Conservation (phyloP, 2,888 invertebrate genomes). For the Cerastis leucographa region DNA sequence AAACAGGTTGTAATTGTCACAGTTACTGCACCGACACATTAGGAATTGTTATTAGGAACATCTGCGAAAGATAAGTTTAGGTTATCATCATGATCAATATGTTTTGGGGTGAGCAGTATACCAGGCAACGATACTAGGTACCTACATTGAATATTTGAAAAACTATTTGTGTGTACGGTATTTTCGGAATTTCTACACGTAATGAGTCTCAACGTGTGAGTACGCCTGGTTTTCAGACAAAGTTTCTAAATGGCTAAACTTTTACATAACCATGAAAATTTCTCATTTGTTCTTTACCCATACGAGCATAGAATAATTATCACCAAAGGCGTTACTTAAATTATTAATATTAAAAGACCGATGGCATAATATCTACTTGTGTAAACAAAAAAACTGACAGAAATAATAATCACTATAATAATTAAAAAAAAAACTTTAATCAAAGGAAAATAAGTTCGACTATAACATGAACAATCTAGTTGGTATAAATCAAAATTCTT, state of each 20-base stretch:
- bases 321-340: neutral
- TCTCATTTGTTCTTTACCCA: neutral
- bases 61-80: slow-evolving; percentile 57
- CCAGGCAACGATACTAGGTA: slow-evolving; percentile 6
- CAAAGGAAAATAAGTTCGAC: neutral
- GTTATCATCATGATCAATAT: slow-evolving; percentile 11
- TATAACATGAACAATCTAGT: neutral
- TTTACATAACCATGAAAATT: too few relatives aligned
- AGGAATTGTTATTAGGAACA: slow-evolving; percentile 64
- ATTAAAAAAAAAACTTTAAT: too few relatives aligned
- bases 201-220: neutral
- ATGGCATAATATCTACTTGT: too few relatives aligned
- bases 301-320: neutral
- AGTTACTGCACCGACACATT: slow-evolving; percentile 64
- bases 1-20: slow-evolving; percentile 49
- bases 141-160: neutral
- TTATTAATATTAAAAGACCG: too few relatives aligned
- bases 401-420: too few relatives aligned
- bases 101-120: slow-evolving; percentile 34
- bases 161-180: neutral
- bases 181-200: neutral
- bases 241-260: neutral
- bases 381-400: too few relatives aligned
- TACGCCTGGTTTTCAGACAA: neutral
- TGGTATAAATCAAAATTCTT: slow-evolving; percentile 14